Evolutionary conservation across 2,797 vertebrate species (phyloP).

Genomic region (Parauchenoglanis punctatus): DNA sequence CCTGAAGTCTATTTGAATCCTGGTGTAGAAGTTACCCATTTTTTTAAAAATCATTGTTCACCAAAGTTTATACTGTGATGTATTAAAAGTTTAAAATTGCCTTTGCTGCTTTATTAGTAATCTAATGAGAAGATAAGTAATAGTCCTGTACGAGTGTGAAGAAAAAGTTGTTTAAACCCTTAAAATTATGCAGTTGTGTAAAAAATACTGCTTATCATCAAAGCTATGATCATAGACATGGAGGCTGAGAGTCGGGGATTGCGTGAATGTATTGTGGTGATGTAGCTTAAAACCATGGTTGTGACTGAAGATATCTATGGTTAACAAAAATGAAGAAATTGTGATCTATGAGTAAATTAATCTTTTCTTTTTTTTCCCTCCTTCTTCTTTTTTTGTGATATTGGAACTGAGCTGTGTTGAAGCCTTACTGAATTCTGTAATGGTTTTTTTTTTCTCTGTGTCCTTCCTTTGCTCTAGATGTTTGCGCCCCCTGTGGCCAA

Average conservation of each 20-base stretch:
- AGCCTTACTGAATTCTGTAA: constrained; percentile 58
- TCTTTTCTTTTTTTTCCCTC: too few relatives aligned
- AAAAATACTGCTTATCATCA: background rate
- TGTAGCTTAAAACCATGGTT: background rate
- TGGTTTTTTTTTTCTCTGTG: constrained; percentile 17
- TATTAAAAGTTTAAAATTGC: background rate
- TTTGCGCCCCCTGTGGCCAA: constrained; percentile 96
- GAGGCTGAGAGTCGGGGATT: background rate
- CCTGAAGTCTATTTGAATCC: background rate
- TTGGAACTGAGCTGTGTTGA: constrained; percentile 60
- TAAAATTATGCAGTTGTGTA: background rate
- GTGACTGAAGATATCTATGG: background rate
- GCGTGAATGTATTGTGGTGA: background rate
- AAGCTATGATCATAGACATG: too few relatives aligned
- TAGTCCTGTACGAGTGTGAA: background rate
- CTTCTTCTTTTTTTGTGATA: constrained; percentile 46
- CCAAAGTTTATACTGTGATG: background rate
- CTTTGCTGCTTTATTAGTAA: background rate
- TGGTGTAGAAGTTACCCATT: background rate
- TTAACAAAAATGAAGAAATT: background rate
- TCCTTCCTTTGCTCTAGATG: constrained; percentile 84
- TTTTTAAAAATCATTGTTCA: background rate
- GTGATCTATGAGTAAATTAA: background rate
- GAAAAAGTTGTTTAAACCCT: background rate
- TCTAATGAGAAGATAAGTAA: background rate